Evolutionary conservation across 2,888 invertebrate genomes (phyloP).

Genomic region (Syrphus vitripennis): DNA sequence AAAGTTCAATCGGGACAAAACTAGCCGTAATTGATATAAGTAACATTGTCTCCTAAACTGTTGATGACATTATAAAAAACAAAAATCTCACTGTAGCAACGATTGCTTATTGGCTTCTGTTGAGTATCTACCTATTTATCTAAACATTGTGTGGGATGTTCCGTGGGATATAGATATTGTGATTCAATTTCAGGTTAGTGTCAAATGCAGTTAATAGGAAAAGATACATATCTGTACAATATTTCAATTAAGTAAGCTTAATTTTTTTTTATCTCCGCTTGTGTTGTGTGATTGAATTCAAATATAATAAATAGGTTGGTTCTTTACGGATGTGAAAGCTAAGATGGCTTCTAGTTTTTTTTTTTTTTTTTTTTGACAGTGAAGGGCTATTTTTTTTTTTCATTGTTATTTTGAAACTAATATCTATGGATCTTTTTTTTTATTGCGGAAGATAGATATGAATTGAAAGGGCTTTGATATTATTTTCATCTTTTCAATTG

Average conservation of each 20-base stretch:
- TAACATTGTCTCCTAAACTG: not conserved
- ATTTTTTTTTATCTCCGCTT: not conserved
- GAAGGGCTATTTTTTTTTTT: not conserved
- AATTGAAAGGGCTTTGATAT: not conserved
- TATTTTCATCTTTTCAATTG: not conserved
- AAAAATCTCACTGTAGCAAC: not conserved
- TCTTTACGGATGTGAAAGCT: conserved; percentile 1
- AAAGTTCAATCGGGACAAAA: too few relatives aligned
- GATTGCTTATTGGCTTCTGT: not conserved
- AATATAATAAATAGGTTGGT: too few relatives aligned
- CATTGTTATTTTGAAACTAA: not conserved
- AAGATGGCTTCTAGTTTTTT: not conserved
- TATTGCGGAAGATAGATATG: not conserved
- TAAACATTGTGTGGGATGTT: conserved; percentile 6
- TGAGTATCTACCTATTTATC: not conserved
- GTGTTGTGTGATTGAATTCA: not conserved
- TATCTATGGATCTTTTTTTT: not conserved
- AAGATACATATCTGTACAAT: conserved; percentile 33
- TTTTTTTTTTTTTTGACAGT: too few relatives aligned
- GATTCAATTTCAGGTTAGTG: conserved; percentile 46
- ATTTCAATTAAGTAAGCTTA: conserved; percentile 6
- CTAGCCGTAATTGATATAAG: too few relatives aligned
- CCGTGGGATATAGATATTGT: not conserved
- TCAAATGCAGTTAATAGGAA: conserved; percentile 49
- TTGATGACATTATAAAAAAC: not conserved